Percentiles rank a stretch among this genome's conserved stretches.
phyloP scores from a whole-genome alignment of 2,113 vertebrate species.

The Hassar affinis region DNA sequence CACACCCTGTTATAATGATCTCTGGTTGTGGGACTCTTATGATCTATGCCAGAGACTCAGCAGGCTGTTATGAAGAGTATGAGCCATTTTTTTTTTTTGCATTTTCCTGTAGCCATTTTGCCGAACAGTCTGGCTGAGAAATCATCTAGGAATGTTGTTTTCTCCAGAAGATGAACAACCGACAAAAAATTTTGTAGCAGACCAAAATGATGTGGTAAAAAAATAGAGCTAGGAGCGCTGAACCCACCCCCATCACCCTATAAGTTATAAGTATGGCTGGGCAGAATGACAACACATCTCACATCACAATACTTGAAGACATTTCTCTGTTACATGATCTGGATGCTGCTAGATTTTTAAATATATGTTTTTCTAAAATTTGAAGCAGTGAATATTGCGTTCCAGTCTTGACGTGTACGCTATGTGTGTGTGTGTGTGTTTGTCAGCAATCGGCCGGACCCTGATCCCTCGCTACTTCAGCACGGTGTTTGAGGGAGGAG shows the following conservation, averaged over 20 bases:
- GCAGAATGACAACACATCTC: background rate
- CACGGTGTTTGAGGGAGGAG: slow-evolving; percentile 98
- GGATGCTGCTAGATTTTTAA: background rate
- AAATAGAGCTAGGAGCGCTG: background rate
- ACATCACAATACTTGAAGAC: background rate
- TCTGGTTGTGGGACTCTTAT: background rate
- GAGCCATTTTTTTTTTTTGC: background rate
- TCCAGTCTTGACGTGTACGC: background rate
- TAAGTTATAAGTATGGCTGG: background rate
- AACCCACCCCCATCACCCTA: background rate
- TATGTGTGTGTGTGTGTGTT: slow-evolving; percentile 46
- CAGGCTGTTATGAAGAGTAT: background rate
- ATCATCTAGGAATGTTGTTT: background rate
- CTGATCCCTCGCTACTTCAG: slow-evolving; percentile 99
- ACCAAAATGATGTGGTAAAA: background rate
- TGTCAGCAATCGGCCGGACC: slow-evolving; percentile 92
- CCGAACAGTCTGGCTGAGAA: background rate
- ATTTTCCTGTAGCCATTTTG: background rate
- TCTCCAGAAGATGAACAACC: background rate
- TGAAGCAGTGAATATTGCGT: background rate
- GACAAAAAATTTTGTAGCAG: too few species aligned
- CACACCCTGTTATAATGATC: slow-evolving; percentile 14
- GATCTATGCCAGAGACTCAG: slow-evolving; percentile 18
- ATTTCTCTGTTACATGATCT: background rate
- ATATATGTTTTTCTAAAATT: background rate